Percentiles rank a stretch among this genome's conserved stretches.
These are phyloP conservation scores for Antennarius maculatus DNA, from an alignment of 2,797 vertebrate species.

Conservation along the genomic window DNA sequence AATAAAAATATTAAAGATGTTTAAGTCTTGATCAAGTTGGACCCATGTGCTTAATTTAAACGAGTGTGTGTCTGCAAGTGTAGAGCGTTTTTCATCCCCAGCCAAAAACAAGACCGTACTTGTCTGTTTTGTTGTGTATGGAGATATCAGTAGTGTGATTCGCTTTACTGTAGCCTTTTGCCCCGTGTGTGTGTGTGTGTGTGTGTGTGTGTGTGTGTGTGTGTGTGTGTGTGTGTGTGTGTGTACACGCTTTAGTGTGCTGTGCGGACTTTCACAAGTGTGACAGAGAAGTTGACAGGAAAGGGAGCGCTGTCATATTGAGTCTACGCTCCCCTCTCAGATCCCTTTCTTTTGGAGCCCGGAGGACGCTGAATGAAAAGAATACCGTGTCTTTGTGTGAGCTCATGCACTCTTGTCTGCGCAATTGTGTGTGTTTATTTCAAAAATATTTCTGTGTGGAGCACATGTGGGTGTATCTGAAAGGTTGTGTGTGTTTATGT, in stretches of 20 bases:
- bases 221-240: not conserved
- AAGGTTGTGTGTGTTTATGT: conserved; percentile 43
- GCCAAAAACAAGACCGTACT: conserved; percentile 29
- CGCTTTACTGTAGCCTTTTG: conserved; percentile 31
- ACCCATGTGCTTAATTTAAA: conserved; percentile 13
- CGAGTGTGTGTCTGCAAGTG: conserved; percentile 29
- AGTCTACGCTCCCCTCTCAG: conserved; percentile 59
- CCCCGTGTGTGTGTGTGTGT: conserved; percentile 29
- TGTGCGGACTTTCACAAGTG: conserved; percentile 36
- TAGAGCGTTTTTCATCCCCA: conserved; percentile 48
- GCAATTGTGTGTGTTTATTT: conserved; percentile 48
- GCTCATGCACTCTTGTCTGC: conserved; percentile 33
- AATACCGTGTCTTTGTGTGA: conserved; percentile 63
- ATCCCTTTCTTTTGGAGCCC: conserved; percentile 46
- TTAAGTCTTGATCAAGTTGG: conserved; percentile 10
- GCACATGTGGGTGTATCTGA: conserved; percentile 54
- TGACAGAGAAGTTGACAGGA: conserved; percentile 64
- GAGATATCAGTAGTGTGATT: conserved; percentile 23
- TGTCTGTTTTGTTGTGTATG: conserved; percentile 17
- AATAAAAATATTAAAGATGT: not conserved
- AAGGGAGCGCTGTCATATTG: conserved; percentile 62
- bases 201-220: not conserved
- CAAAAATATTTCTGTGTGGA: conserved; percentile 27
- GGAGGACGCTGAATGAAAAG: conserved; percentile 67
- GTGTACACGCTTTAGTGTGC: conserved; percentile 7